Evolutionary conservation across 2,888 invertebrate species (phyloP).

Genomic region (Meliscaeva auricollis): DNA sequence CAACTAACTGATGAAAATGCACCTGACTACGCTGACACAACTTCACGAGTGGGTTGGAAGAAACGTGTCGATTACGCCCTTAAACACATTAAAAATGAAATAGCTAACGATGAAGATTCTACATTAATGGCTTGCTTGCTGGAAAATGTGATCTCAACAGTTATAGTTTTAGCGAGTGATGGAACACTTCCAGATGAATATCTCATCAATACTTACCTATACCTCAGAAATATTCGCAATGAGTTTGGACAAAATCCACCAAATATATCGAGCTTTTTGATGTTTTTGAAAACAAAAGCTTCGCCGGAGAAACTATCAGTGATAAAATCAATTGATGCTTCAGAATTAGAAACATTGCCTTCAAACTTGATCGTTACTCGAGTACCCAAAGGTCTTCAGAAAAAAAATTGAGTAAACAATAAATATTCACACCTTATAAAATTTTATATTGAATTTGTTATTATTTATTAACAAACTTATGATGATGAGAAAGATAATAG

Average conservation of each 20-base stretch:
- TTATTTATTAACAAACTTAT: constrained; percentile 59
- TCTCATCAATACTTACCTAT: constrained; percentile 63
- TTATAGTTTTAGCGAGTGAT: constrained; percentile 71
- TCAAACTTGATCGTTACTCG: constrained; percentile 9
- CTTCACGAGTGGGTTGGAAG: constrained; percentile 72
- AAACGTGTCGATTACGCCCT: constrained; percentile 74
- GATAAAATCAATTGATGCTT: background rate
- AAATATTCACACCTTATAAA: background rate
- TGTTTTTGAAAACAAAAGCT: constrained; percentile 47
- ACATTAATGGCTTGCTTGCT: constrained; percentile 43
- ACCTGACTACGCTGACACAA: constrained; percentile 21
- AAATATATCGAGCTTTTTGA: constrained; percentile 71
- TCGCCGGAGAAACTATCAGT: background rate
- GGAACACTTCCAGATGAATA: constrained; percentile 69
- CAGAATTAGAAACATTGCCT: constrained; percentile 5
- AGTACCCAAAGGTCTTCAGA: constrained; percentile 19
- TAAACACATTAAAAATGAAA: constrained; percentile 33
- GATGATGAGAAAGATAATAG: constrained; percentile 51
- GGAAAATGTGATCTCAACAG: constrained; percentile 66
- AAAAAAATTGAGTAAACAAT: constrained; percentile 5
- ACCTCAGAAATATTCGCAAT: constrained; percentile 66
- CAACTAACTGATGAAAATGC: constrained; percentile 59
- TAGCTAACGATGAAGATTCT: constrained; percentile 13
- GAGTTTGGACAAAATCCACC: constrained; percentile 73
- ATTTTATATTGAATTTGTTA: background rate